phyloP scores from a whole-genome alignment of 2,797 vertebrate genomes.

The Limnodromus scolopaceus region DNA sequence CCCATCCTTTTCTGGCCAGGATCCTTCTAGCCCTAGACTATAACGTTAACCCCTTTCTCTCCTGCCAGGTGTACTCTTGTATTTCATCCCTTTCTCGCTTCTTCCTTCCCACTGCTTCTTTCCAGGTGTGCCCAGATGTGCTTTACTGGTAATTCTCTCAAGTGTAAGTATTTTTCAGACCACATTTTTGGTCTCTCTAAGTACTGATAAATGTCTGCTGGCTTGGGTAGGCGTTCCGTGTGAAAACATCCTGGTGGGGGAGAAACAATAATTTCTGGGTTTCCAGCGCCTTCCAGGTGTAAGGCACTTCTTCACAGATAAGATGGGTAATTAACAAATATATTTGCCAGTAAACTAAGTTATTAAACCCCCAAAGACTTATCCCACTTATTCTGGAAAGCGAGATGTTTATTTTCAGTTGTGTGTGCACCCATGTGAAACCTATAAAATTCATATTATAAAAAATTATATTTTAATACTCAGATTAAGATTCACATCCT shows the following conservation, averaged over 20 bases:
- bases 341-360: neutral
- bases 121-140: neutral
- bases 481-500: neutral
- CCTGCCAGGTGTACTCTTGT: neutral
- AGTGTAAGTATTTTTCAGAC: neutral
- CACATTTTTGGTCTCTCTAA: neutral
- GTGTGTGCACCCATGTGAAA: neutral
- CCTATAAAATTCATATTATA: neutral
- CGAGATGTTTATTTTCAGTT: neutral
- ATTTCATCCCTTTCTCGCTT: neutral
- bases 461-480: neutral
- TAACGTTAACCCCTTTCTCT: neutral
- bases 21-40: neutral
- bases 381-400: neutral
- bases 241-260: fast-evolving
- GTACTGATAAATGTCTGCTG: neutral
- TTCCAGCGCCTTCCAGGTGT: fast-evolving
- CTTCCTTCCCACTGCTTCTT: neutral
- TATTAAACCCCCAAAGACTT: neutral
- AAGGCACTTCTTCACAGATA: neutral
- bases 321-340: neutral
- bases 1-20: neutral
- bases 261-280: neutral
- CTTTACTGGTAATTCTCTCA: neutral
- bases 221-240: fast-evolving